Evolutionary conservation across 2,797 vertebrate species (phyloP), one percentile per base, ranked within the genome.

Genomic region (Melopsittacus undulatus): DNA sequence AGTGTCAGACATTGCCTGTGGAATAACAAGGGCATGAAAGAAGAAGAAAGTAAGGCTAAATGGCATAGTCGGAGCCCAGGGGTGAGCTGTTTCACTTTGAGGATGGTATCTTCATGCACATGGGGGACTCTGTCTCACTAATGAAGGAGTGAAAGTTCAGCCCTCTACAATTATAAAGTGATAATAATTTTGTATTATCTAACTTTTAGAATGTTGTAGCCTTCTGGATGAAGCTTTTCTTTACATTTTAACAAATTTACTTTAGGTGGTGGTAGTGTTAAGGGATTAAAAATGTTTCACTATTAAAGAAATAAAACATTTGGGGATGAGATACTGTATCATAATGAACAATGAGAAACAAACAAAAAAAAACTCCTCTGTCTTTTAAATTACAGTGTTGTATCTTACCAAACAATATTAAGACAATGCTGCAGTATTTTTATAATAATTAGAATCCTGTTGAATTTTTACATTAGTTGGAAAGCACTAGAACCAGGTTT

Each of bases 21-120:
- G 51, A 73, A 51, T 43, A 26, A 27, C 27, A 61, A 34, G 18
- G 51, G 45, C 3, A 0, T 42, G 72, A 45, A 43, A 59, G 45
- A 59, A n/a, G 7, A 54, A 18, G 11, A 24, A 27, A 66, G 43
- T 21, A 32, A 48, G 43, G 30, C 20, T 57, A 52, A 82, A n/a
- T 68, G n/a, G 11, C 16, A 4, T 3, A 14, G 22, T 43, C 4
- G 4, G 69, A 42, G 17, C 45, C 17, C 48, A 40, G 85, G 24
- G 30, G 5, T 59, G 43, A 69, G 27, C 51, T 84, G 32, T 27
- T 73, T 48, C n/a, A 2, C 46, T 87, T 68, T 26, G 70, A 56
- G 32, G 4, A 46, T 48, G 19, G 19, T n/a, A 3, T 21, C 21
- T 81, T 62, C 1, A 1, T 36, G 38, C 27, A 3, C 1, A 0